Conservation (phyloP, 2,797 vertebrate genomes). For the Clarias platycephalus region DNA sequence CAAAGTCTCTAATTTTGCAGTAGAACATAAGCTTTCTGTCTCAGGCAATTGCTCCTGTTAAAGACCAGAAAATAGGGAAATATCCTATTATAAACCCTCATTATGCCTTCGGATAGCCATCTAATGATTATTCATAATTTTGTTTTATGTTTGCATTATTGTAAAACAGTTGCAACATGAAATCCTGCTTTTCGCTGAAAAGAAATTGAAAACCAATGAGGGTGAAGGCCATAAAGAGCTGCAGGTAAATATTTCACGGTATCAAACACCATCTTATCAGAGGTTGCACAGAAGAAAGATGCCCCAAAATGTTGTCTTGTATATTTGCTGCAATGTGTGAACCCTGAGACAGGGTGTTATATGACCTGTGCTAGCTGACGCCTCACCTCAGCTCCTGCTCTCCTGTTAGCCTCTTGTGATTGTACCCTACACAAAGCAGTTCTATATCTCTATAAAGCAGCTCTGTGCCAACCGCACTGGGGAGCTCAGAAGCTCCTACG, state of each 20-base stretch:
- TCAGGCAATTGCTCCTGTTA: slow-evolving; percentile 27
- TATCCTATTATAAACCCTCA: slow-evolving; percentile 7
- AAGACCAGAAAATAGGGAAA: slow-evolving; percentile 8
- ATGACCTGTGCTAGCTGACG: not conserved
- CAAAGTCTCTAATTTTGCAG: not conserved
- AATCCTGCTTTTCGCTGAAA: slow-evolving; percentile 9
- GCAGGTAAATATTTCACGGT: slow-evolving; percentile 32
- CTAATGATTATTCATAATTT: slow-evolving; percentile 24
- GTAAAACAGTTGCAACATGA: slow-evolving; percentile 14
- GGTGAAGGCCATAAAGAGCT: slow-evolving; percentile 19
- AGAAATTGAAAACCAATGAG: slow-evolving; percentile 31
- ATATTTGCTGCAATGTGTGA: slow-evolving; percentile 22
- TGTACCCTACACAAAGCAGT: slow-evolving; percentile 1
- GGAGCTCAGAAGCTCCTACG: not conserved
- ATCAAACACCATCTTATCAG: slow-evolving; percentile 1
- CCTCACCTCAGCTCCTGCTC: slow-evolving; percentile 1
- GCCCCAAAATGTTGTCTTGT: slow-evolving; percentile 7
- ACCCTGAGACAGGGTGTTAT: slow-evolving; percentile 24
- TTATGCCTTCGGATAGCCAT: not conserved
- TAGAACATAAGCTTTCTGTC: slow-evolving; percentile 5
- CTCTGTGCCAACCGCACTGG: slow-evolving; percentile 6
- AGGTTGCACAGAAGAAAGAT: not conserved
- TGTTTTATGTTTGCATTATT: slow-evolving; percentile 20
- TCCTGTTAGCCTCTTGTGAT: slow-evolving; percentile 1
- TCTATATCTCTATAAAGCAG: not conserved